Percentiles rank a stretch among this genome's conserved stretches.
phyloP scores from a whole-genome alignment of 1,140 invertebrate genomes.

The Ditylenchus dipsaci region DNA sequence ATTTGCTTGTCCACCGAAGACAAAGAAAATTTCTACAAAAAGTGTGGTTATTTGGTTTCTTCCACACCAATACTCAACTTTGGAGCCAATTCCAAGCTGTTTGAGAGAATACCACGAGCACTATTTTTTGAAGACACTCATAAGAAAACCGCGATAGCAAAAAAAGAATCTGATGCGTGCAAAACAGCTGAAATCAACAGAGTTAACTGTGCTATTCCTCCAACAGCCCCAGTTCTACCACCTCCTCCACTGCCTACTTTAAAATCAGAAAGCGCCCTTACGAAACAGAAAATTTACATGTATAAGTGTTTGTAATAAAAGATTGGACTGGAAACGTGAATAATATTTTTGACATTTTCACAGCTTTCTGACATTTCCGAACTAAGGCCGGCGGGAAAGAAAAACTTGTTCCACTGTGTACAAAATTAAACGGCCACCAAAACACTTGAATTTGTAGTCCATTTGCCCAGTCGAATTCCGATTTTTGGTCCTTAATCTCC shows the following conservation, averaged over 20 bases:
- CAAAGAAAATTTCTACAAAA: conserved; percentile 21
- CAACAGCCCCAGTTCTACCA: neutral
- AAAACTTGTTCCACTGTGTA: no score
- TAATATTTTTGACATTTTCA: no score
- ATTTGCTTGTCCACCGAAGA: conserved; percentile 29
- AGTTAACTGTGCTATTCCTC: neutral
- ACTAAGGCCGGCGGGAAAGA: no score
- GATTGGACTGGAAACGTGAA: no score
- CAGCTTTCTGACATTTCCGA: no score
- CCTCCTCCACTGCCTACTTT: conserved; percentile 9
- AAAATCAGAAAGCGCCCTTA: conserved; percentile 11
- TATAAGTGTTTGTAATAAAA: neutral
- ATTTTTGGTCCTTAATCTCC: no score
- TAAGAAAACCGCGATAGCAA: neutral
- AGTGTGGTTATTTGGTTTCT: conserved; percentile 16
- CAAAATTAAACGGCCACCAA: no score
- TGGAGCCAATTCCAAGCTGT: conserved; percentile 17
- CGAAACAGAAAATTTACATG: neutral
- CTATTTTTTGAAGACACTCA: neutral
- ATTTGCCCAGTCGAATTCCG: no score
- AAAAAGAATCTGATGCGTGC: neutral
- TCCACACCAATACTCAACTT: conserved; percentile 3
- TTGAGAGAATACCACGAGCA: neutral
- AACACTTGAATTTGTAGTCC: no score
- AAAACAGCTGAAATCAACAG: neutral